These are phyloP conservation scores for Meriones psammophilus DNA, from an alignment of 2,797 vertebrate species.

Conservation along the genomic window DNA sequence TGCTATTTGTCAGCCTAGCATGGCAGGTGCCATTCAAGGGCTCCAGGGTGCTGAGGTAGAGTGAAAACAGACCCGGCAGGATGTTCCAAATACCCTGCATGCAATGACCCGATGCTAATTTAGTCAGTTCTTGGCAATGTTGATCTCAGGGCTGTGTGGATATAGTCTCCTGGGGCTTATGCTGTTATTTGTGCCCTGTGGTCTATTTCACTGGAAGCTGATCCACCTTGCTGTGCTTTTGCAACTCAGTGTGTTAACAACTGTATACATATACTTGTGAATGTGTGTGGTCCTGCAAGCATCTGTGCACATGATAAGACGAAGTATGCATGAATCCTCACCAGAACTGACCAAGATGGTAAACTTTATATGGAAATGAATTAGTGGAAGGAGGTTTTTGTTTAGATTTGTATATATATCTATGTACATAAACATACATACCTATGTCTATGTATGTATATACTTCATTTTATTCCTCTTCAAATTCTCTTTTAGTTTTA, in stretches of 20 bases:
- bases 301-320: neutral
- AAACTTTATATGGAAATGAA: neutral
- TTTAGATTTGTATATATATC: neutral
- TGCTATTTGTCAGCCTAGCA: conserved; percentile 9
- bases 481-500: neutral
- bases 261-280: neutral
- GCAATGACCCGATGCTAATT: neutral
- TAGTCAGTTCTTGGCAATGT: neutral
- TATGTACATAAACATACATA: neutral
- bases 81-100: neutral
- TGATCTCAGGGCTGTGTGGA: neutral
- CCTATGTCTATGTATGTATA: neutral
- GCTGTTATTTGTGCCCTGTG: neutral
- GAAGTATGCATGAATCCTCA: neutral
- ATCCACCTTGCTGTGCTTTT: neutral
- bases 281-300: neutral
- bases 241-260: accelerated
- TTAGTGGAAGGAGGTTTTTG: neutral
- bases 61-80: conserved; percentile 44
- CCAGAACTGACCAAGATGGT: neutral
- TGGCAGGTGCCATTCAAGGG: neutral
- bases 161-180: neutral
- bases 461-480: neutral
- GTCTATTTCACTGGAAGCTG: neutral
- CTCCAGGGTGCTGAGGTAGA: conserved; percentile 28